These are phyloP conservation scores for Sesamia nonagrioides DNA, from an alignment of 1,140 invertebrate species.

Conservation along the genomic window DNA sequence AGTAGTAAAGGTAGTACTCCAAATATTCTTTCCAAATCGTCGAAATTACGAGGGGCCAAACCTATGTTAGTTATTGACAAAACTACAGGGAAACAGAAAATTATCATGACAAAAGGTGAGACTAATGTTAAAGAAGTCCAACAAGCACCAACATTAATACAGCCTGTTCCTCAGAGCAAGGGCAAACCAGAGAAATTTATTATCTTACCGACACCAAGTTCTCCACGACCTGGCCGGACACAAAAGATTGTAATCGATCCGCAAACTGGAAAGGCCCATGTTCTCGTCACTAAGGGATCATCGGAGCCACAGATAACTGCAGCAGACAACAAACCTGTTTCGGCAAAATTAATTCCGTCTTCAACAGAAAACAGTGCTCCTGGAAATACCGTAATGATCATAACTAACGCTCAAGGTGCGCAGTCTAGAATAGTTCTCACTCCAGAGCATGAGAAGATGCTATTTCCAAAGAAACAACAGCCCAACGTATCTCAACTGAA, in stretches of 20 bases:
- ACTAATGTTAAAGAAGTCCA: slow-evolving; percentile 74
- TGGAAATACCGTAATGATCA: slow-evolving; percentile 88
- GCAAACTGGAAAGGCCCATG: slow-evolving; percentile 81
- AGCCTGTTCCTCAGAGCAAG: slow-evolving; percentile 70
- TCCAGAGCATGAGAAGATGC: slow-evolving; percentile 88
- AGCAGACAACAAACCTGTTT: slow-evolving; percentile 82
- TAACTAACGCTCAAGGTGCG: slow-evolving; percentile 88
- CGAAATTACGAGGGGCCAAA: slow-evolving; percentile 80
- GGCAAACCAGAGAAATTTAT: slow-evolving; percentile 89
- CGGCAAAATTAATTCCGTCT: slow-evolving; percentile 81
- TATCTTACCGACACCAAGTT: slow-evolving; percentile 87
- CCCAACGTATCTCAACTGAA: slow-evolving; percentile 81
- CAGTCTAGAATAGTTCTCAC: slow-evolving; percentile 88
- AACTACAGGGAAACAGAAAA: slow-evolving; percentile 82
- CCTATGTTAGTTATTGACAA: slow-evolving; percentile 84
- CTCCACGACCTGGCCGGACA: slow-evolving; percentile 70
- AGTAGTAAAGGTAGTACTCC: slow-evolving; percentile 79
- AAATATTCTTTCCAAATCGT: slow-evolving; percentile 86
- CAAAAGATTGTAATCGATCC: slow-evolving; percentile 86
- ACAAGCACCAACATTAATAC: slow-evolving; percentile 65
- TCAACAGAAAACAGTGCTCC: slow-evolving; percentile 68
- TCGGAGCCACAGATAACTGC: slow-evolving; percentile 57
- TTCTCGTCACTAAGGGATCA: slow-evolving; percentile 71
- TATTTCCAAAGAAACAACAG: slow-evolving; percentile 85
- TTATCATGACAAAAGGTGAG: slow-evolving; percentile 80